phyloP scores from a whole-genome alignment of 2,113 vertebrate genomes.

The Anas platyrhynchos region DNA sequence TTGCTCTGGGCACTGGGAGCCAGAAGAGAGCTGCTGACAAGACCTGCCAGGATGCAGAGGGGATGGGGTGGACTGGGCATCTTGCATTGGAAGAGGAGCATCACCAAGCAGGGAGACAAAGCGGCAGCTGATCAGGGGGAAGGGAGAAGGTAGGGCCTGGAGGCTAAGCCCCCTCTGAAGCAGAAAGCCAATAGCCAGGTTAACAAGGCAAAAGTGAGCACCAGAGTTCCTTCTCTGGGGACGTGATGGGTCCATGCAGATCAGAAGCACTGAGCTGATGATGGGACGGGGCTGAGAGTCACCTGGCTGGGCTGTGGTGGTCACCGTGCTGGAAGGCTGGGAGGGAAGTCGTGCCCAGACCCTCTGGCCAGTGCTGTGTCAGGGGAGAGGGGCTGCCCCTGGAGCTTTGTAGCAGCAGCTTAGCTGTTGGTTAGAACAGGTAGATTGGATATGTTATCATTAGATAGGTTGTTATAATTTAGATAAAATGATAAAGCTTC shows the following conservation, averaged over 20 bases:
- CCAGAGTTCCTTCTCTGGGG: neutral
- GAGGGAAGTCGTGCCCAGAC: neutral
- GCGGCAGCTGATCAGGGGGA: neutral
- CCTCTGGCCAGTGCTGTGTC: neutral
- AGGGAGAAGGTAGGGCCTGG: neutral
- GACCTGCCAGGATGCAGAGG: neutral
- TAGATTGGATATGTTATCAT: rapidly evolving
- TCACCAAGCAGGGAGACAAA: neutral
- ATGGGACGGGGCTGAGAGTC: neutral
- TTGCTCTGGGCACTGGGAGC: rapidly evolving
- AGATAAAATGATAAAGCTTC: neutral
- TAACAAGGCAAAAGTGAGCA: neutral
- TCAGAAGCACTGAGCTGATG: rapidly evolving
- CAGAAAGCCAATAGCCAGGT: neutral
- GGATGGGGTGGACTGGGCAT: neutral
- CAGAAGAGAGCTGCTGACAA: neutral
- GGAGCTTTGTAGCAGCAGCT: neutral
- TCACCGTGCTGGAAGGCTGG: neutral
- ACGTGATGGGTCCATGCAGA: neutral
- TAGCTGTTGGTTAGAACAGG: neutral
- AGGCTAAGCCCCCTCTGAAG: rapidly evolving
- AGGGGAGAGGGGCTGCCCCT: neutral
- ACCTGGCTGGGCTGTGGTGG: neutral
- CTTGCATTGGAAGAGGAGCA: neutral
- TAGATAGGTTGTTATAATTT: neutral